phyloP scores from a whole-genome alignment of 1,140 invertebrate species.

The Metaphire vulgaris region DNA sequence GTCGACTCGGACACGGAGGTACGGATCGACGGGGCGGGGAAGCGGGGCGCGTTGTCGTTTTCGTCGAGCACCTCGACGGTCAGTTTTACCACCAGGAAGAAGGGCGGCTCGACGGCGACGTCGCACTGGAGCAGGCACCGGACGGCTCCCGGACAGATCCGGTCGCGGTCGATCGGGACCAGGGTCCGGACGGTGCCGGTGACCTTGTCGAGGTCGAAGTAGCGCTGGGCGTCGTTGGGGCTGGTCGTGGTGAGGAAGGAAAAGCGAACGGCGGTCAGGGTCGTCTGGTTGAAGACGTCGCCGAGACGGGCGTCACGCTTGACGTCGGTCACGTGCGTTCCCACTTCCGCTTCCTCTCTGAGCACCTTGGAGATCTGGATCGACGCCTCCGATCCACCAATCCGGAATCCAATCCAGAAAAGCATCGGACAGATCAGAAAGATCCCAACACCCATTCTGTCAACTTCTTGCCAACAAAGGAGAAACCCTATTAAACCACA shows the following conservation, averaged over 20 bases:
- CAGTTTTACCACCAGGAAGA: conserved; percentile 40
- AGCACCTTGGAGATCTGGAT: too few relatives aligned
- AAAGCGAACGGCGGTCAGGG: conserved; percentile 12
- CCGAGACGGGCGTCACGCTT: too few relatives aligned
- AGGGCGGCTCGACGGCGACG: conserved; percentile 19
- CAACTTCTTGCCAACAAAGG: too few relatives aligned
- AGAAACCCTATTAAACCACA: too few relatives aligned
- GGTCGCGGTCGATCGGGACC: conserved; percentile 22
- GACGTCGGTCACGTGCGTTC: too few relatives aligned
- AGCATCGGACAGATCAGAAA: too few relatives aligned
- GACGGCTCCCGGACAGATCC: conserved; percentile 16
- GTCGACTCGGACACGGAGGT: conserved; percentile 51
- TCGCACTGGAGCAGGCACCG: conserved; percentile 15
- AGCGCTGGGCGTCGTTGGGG: conserved; percentile 9
- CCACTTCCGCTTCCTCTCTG: too few relatives aligned
- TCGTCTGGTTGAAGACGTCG: too few relatives aligned
- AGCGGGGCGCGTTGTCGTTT: conserved; percentile 87
- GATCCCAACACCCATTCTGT: too few relatives aligned
- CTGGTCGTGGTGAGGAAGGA: conserved; percentile 16
- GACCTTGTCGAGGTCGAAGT: conserved; percentile 21
- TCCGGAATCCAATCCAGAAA: too few relatives aligned
- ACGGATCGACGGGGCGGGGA: conserved; percentile 49
- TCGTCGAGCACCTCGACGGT: conserved; percentile 59
- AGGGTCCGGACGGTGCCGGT: conserved; percentile 24
- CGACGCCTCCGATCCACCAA: too few relatives aligned